Conservation (phyloP, 2,888 invertebrate genomes). For the Belgica antarctica region DNA sequence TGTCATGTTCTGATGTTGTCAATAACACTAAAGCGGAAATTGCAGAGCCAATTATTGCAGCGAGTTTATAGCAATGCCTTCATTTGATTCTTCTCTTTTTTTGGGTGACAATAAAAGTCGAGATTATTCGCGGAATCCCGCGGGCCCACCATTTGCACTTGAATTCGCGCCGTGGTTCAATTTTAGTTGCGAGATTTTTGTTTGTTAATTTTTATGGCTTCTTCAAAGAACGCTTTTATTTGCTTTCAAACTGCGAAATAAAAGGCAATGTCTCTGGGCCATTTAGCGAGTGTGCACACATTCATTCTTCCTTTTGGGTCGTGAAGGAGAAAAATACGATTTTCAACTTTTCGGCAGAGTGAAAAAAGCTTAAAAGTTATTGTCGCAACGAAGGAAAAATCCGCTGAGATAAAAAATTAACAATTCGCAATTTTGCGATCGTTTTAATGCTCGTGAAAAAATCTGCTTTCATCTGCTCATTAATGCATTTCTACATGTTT, state of each 20-base stretch:
- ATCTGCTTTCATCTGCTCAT: slow-evolving; percentile 28
- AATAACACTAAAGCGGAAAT: neutral
- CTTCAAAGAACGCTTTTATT: neutral
- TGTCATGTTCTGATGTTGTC: slow-evolving; percentile 9
- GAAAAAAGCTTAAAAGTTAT: neutral
- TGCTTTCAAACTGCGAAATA: neutral
- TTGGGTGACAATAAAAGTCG: slow-evolving; percentile 12
- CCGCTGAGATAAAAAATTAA: slow-evolving; percentile 29
- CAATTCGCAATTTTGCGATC: neutral
- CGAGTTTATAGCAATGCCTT: neutral
- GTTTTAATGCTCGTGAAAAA: slow-evolving; percentile 20
- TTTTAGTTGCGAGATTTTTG: slow-evolving; percentile 4
- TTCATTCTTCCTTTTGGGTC: neutral
- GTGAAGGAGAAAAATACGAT: neutral
- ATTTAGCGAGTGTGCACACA: slow-evolving; percentile 14
- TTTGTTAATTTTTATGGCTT: slow-evolving; percentile 40
- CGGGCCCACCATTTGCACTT: neutral
- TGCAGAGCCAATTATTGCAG: neutral
- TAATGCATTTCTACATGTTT: slow-evolving; percentile 39
- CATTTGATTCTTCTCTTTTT: neutral
- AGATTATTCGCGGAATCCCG: slow-evolving; percentile 21
- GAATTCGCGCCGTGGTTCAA: neutral
- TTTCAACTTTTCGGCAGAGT: neutral
- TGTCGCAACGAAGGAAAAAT: slow-evolving; percentile 10
- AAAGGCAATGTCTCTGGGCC: neutral